Evolutionary conservation across 2,113 vertebrate genomes (phyloP).

Genomic region (Gnathonemus longibarbis): DNA sequence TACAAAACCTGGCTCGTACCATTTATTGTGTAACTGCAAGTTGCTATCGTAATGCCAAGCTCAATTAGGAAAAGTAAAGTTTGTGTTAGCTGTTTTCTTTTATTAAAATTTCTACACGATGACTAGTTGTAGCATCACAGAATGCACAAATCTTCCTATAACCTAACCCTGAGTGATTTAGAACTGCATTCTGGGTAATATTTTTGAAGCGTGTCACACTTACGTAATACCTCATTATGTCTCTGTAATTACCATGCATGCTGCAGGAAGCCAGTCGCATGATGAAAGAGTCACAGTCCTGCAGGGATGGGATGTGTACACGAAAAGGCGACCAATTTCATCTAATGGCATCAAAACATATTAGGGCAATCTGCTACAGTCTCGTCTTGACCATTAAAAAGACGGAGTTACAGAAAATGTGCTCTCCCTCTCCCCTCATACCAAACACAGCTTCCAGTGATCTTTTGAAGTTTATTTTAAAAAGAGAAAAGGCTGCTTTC

Average conservation of each 20-base stretch:
- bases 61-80: not conserved
- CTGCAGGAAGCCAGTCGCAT: not conserved
- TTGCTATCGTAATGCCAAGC: not conserved
- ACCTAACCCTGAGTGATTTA: not conserved
- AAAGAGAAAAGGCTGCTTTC: slow-evolving; percentile 4
- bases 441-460: slow-evolving; percentile 5
- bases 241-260: slow-evolving; percentile 6
- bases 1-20: not conserved
- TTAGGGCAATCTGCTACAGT: slow-evolving; percentile 8
- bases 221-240: slow-evolving; percentile 6
- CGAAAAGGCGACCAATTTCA: not conserved
- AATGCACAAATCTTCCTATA: not conserved
- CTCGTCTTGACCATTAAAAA: slow-evolving; percentile 5
- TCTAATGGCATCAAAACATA: slow-evolving; percentile 11
- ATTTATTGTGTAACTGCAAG: not conserved
- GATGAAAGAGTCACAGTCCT: slow-evolving; percentile 1
- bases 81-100: not conserved
- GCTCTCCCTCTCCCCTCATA: not conserved
- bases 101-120: not conserved
- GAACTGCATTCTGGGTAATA: not conserved
- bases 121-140: not conserved
- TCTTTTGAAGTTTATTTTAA: not conserved
- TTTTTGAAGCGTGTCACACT: slow-evolving; percentile 1
- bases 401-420: not conserved
- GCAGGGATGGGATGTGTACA: not conserved